phyloP scores from a whole-genome alignment of 2,113 vertebrate species.

The Chloropsis hardwickii region DNA sequence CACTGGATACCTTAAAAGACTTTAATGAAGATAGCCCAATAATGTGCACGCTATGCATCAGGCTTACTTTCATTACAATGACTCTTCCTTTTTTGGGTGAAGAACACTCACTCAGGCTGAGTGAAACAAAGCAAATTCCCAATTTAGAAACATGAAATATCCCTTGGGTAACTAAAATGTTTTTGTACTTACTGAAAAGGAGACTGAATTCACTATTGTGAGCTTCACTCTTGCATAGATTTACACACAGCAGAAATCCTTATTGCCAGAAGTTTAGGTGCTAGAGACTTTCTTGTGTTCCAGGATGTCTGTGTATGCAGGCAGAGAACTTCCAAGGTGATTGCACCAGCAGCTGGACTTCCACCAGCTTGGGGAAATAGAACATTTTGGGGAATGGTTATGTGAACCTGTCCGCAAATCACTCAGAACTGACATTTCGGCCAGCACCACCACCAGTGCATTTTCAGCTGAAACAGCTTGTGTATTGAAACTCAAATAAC shows the following conservation, averaged over 20 bases:
- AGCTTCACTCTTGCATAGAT: neutral
- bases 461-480: neutral
- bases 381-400: neutral
- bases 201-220: neutral
- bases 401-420: neutral
- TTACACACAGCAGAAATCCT: neutral
- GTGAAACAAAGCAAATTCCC: conserved; percentile 27
- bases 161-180: neutral
- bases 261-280: neutral
- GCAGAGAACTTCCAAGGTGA: neutral
- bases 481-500: neutral
- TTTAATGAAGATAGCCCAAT: neutral
- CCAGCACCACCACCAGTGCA: rapidly evolving
- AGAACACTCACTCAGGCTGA: neutral
- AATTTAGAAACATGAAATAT: conserved; percentile 59
- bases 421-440: neutral
- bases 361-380: neutral
- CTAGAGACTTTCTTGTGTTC: neutral
- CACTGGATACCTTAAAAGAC: conserved; percentile 6
- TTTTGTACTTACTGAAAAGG: conserved; percentile 4
- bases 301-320: neutral
- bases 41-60: neutral
- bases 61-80: neutral
- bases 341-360: neutral
- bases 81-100: conserved; percentile 57